Percentiles rank a stretch among this genome's conserved stretches.
These are phyloP conservation scores for Drosophila nr. perissopoda DNA, from an alignment of 2,888 invertebrate species.

Conservation along the genomic window DNA sequence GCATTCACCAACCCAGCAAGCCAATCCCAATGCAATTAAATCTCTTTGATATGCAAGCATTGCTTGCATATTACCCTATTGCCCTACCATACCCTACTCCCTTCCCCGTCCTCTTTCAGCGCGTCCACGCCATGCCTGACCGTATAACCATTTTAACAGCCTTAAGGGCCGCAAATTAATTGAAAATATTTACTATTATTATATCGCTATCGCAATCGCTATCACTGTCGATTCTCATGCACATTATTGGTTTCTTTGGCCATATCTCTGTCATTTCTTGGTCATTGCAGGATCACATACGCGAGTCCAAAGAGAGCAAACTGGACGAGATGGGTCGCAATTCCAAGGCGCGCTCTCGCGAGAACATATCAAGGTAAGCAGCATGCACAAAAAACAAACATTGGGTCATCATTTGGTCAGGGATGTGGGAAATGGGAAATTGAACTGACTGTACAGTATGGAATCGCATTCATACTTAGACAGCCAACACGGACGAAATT, in stretches of 20 bases:
- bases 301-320: constrained; percentile 92
- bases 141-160: constrained; percentile 5
- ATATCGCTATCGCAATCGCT: constrained; percentile 12
- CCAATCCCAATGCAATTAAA: not conserved
- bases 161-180: constrained; percentile 53
- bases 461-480: not conserved
- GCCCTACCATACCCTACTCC: not conserved
- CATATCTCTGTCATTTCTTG: constrained; percentile 41
- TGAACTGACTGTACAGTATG: not conserved
- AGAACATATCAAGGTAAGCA: constrained; percentile 82
- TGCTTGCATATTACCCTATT: constrained; percentile 11
- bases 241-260: constrained; percentile 39
- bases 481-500: not conserved
- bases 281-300: constrained; percentile 88
- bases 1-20: not conserved
- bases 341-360: constrained; percentile 84
- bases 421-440: not conserved
- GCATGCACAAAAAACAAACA: constrained; percentile 1
- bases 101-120: not conserved
- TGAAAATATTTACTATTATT: constrained; percentile 70
- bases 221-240: constrained; percentile 31
- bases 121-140: not conserved
- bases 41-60: constrained; percentile 14
- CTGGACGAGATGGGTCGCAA: constrained; percentile 88
- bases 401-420: not conserved